Base-by-base conservation (phyloP, 2,797 vertebrate genomes). In the Kryptolebias ocellatus region DNA sequence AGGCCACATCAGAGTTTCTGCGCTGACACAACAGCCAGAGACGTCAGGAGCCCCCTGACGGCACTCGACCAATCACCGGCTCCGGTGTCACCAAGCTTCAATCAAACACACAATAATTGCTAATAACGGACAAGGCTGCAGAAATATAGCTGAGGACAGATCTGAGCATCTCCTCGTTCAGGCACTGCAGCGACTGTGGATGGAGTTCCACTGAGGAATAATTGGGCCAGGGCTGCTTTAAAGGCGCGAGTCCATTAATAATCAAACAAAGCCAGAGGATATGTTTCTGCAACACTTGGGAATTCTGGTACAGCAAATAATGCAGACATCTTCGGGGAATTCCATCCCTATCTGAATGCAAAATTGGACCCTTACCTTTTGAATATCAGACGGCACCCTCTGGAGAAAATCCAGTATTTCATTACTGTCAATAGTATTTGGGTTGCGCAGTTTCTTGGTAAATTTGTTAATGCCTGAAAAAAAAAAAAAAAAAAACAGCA, bases 371-470 rank as follows among this genome's bases (percentile, higher is more conserved):
- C 95, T 63, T 94, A 98, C 98, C 96, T 98, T 99, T 93, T 99
- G 96, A 95, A 98, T 93, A 93, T 99, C 98, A 80, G 96, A 97
- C 53, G 98, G 98, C 76, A 98, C 95, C 93, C 98, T 96, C 94
- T 96, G 95, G 94, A 99, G 96, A 92, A 99, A 99, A 94, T 99
- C 95, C 84, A 98, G 94, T 60, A 98, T 90, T 92, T 97, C 95
- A 83, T 96, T 98, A 93, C 93, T 96, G 93, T 98, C 95, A 27
- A 98, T 95, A 88, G 93, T 82, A 45, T 97, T 95, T 56, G 97
- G 97, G 90, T 95, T 97, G 90, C 96, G 94, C 79, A 99, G 94
- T 93, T 95, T 99, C 95, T 97, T 98, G 78, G 96, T 97, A 92
- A 99, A 99, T 95, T 96, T 98, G 94, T 97, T 96, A 94, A 98